Conservation (phyloP, 2,113 vertebrate genomes). For the Oreochromis niloticus region DNA sequence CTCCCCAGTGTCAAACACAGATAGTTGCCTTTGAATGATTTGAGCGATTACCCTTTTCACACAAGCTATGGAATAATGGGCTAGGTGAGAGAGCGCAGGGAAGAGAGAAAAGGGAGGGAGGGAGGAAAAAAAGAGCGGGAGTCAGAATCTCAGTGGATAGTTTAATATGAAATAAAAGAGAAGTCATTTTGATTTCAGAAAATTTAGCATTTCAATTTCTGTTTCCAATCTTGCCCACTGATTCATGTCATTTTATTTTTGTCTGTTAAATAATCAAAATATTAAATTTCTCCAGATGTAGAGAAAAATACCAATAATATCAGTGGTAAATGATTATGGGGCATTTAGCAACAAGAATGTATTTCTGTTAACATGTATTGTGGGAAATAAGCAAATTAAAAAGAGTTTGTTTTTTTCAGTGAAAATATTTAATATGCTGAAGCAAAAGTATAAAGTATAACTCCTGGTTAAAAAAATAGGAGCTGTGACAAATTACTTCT, state of each 20-base stretch:
- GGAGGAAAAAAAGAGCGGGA: not conserved
- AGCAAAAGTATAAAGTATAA: not conserved
- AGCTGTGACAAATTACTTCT: not conserved
- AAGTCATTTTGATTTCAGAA: not conserved
- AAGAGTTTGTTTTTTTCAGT: not conserved
- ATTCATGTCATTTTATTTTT: not conserved
- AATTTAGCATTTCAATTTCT: not conserved
- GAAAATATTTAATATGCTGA: not conserved
- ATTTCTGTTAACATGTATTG: not conserved
- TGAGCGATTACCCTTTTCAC: slow-evolving; percentile 64
- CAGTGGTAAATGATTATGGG: not conserved
- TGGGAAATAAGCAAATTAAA: not conserved
- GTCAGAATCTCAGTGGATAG: not conserved
- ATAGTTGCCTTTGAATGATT: slow-evolving; percentile 72
- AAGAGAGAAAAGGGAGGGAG: not conserved
- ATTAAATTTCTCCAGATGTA: not conserved
- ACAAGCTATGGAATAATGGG: slow-evolving; percentile 51
- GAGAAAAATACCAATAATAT: not conserved
- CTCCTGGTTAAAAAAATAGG: not conserved
- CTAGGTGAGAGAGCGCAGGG: slow-evolving; percentile 35
- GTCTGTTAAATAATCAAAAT: not conserved
- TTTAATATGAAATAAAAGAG: not conserved
- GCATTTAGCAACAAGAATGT: not conserved
- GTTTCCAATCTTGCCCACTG: not conserved
- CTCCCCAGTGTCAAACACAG: slow-evolving; percentile 67